A percentile compares a stretch with the other conserved stretches of the same genome.
Conservation (phyloP, 1,140 invertebrate species). For the Camponotus vicinus region DNA sequence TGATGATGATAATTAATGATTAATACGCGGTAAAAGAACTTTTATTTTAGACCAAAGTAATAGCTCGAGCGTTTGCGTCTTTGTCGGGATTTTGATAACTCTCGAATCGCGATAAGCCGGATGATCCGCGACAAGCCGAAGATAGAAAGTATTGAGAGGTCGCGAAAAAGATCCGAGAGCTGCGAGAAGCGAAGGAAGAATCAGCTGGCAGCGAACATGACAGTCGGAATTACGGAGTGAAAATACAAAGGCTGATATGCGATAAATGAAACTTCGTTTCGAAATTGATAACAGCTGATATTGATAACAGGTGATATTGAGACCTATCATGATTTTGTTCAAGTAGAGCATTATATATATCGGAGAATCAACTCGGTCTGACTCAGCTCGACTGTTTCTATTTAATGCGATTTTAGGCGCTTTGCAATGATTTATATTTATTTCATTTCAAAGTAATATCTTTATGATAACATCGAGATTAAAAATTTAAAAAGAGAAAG, state of each 20-base stretch:
- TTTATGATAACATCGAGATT: not conserved
- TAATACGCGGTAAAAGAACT: not conserved
- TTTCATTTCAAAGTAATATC: not conserved
- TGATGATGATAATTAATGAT: no score
- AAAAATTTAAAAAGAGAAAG: conserved; percentile 5
- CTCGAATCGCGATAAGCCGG: conserved; percentile 60
- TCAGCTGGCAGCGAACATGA: conserved; percentile 34
- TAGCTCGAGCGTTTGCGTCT: conserved; percentile 37
- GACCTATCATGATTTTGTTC: conserved; percentile 34
- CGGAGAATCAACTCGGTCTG: not conserved
- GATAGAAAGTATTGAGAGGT: conserved; percentile 13
- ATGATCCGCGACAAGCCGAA: conserved; percentile 61
- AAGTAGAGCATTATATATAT: conserved; percentile 3
- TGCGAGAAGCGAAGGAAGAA: conserved; percentile 36
- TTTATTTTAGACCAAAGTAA: conserved; percentile 20
- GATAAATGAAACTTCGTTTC: conserved; percentile 58
- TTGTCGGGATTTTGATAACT: conserved; percentile 54
- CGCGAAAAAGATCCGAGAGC: conserved; percentile 19
- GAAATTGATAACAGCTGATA: conserved; percentile 57
- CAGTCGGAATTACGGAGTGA: conserved; percentile 30
- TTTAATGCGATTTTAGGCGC: not conserved
- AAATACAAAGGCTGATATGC: conserved; percentile 15
- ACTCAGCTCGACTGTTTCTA: not conserved
- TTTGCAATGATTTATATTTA: not conserved
- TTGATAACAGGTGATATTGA: conserved; percentile 59